Percentiles rank a stretch among this genome's conserved stretches.
Evolutionary conservation across 2,113 vertebrate genomes (phyloP).

Genomic region (Cricetomys ansorgei): DNA sequence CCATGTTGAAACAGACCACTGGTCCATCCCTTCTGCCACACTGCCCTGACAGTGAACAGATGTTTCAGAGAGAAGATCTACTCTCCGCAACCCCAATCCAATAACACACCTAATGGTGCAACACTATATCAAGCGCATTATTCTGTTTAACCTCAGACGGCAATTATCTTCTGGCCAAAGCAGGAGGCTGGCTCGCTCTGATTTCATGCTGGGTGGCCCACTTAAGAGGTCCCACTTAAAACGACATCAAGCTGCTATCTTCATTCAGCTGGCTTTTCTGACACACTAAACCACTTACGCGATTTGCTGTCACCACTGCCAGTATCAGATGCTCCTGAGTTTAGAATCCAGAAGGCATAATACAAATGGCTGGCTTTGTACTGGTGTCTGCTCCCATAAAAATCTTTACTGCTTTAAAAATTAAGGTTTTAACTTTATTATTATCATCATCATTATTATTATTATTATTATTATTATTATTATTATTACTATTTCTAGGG

Average conservation of each 20-base stretch:
- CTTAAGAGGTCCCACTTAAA: slow-evolving; percentile 61
- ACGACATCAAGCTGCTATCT: slow-evolving; percentile 59
- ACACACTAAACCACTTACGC: slow-evolving; percentile 21
- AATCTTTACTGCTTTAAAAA: background rate
- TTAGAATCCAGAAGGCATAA: background rate
- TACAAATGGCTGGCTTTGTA: background rate
- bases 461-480: background rate
- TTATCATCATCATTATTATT: no score
- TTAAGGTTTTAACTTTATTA: background rate
- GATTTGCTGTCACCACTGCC: background rate
- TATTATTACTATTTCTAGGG: background rate
- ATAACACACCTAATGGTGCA: slow-evolving; percentile 68
- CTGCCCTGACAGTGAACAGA: slow-evolving; percentile 64
- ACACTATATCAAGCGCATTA: slow-evolving; percentile 61
- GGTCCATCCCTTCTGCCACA: slow-evolving; percentile 43
- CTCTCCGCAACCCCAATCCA: slow-evolving; percentile 65
- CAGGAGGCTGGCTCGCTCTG: slow-evolving; percentile 51
- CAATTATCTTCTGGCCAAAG: slow-evolving; percentile 67
- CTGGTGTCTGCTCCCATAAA: background rate
- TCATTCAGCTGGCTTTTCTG: slow-evolving; percentile 52
- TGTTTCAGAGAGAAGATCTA: slow-evolving; percentile 51
- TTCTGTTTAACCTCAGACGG: slow-evolving; percentile 66
- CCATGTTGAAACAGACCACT: slow-evolving; percentile 53
- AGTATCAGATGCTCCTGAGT: background rate
- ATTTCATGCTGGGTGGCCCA: slow-evolving; percentile 70